Base-by-base conservation (phyloP, 2,113 vertebrate genomes). In the Leptobrachium ailaonicum region DNA sequence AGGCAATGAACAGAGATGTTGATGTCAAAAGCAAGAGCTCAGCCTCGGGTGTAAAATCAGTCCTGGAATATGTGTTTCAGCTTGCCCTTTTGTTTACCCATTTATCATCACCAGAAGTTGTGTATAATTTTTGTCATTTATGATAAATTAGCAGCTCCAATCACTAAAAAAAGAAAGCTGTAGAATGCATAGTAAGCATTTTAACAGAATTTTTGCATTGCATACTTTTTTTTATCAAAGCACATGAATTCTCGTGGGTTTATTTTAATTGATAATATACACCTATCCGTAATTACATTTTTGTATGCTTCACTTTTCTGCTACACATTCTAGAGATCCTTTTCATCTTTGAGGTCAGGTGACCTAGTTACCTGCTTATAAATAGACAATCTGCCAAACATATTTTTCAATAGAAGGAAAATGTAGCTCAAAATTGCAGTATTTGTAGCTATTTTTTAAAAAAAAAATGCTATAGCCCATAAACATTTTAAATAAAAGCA, bases 81-180 rank as follows among this genome's bases (percentile, higher is more conserved):
- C 40, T 3, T 77, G 53, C 3, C 76, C 40, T 79, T 79, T 79
- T 73, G 64, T 79, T 79, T 73, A 79, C 71, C 45, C 62, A 79
- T 79, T 79, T 20, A 79, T 79, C 77, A 73, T 79, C 10, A 66
- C 50, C 47, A 32, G 77, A 73, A 54, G 40, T 56, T 10, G 12
- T 73, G 70, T 43, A 79, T 66, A 73, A 73, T 79, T 56, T 79
- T 79, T 79, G 70, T 73, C 62, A 72, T 47, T 54, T 79, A 66
- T 56, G 62, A 79, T 79, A 66, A 79, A 79, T 79, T 66, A 73
- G 14, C 62, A 63, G 71, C 63, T 47, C 60, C 41, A 7, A 50
- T 79, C 12, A 63, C 67, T 45, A 71, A 41, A 53, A 72, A 73
- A 64, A 62, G 41, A 73, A 79, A 40, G 8, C 32, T n/a, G 43